Evolutionary conservation across 2,797 vertebrate species (phyloP).

Genomic region (Oophaga sylvatica): DNA sequence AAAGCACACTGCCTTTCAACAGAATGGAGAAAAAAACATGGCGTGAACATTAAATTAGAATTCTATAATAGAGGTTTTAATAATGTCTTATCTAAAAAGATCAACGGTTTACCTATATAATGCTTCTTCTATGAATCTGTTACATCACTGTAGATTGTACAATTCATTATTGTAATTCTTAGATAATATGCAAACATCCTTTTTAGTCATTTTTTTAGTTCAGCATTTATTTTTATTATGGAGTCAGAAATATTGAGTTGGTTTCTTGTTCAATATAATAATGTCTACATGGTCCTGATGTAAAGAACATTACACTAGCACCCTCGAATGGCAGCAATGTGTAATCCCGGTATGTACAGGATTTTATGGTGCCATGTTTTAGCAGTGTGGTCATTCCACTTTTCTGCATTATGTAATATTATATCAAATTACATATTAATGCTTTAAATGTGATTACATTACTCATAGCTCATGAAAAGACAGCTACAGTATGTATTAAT

Average conservation of each 20-base stretch:
- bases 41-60: no score
- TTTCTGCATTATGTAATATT: background rate
- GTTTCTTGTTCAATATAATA: background rate
- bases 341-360: background rate
- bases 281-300: background rate
- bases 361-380: background rate
- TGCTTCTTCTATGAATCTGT: no score
- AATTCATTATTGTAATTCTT: background rate
- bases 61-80: no score
- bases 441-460: background rate
- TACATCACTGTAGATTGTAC: background rate
- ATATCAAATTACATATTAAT: background rate
- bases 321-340: constrained; percentile 68
- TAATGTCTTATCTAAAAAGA: no score
- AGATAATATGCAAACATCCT: background rate
- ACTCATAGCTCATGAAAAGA: background rate
- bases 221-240: background rate
- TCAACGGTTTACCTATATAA: no score
- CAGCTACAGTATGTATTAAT: no score
- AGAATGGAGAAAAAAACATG: no score
- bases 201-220: background rate
- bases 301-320: constrained; percentile 60
- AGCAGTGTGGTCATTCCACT: background rate
- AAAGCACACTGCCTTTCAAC: no score
- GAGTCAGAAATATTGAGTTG: background rate